Evolutionary conservation across 2,797 vertebrate species (phyloP), one percentile per base, ranked within the genome.

Genomic region (Acrossocheilus fasciatus): DNA sequence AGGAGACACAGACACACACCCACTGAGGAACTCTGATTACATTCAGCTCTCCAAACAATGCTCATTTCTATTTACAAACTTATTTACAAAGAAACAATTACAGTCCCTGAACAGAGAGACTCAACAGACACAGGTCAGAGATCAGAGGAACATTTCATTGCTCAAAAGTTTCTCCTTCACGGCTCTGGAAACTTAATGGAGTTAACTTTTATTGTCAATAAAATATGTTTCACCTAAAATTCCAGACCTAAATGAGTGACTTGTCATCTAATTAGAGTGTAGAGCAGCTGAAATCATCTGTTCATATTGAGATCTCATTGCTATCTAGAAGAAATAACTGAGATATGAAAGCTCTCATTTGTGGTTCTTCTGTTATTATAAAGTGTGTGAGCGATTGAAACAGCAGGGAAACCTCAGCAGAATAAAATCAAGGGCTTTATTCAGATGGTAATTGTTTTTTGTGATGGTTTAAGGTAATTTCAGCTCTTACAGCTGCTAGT

Each of bases 41-140:
- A 80, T 47, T 47, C 59, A 14, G 41, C 59, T 30, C 59, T 47
- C 45, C 6, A 45, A 62, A 64, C 41, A 79, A 64, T 43, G 45
- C 15, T 30, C 2, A n/a, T 59, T 78, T 78, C 36, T 41, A 47
- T 80, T 80, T 66, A 79, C 26, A 30, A 64, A 62, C 7, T 1
- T 43, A 45, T 79, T 43, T 62, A 47, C 59, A 66, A 34, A 66
- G n/a, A 47, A 80, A 41, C 14, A 78, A 41, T 62, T 59, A 62
- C 54, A 78, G 54, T 26, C 76, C 36, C 39, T 1, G 8, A 11
- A 30, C 54, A 45, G 23, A 80, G 4, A 12, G 57, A 64, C 76
- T 59, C 7, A 39, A 54, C 47, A 73, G 41, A 73, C 70, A 45
- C 43, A 30, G 43, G 47, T 36, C 74, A 76, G 47, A 54, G 47